A percentile compares a stretch with the other conserved stretches of the same genome.
These are phyloP conservation scores for Lutraria rhynchaena DNA, from an alignment of 1,140 invertebrate genomes.

Conservation along the genomic window DNA sequence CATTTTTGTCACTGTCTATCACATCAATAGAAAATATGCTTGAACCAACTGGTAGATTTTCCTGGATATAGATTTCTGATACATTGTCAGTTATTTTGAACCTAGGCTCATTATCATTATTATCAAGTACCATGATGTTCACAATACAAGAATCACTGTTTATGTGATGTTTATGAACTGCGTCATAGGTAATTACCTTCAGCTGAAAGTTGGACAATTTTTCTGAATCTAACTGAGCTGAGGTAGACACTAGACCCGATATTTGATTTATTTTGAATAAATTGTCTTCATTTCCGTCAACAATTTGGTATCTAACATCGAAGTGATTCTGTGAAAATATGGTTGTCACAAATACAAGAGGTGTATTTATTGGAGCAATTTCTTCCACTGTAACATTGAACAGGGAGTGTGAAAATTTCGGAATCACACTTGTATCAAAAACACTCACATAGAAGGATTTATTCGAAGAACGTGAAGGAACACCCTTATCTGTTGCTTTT, in stretches of 20 bases:
- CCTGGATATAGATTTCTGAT: conserved; percentile 84
- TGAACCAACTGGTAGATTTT: conserved; percentile 91
- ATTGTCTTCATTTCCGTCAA: conserved; percentile 76
- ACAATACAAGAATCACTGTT: conserved; percentile 86
- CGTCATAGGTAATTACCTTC: conserved; percentile 80
- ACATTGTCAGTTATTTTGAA: conserved; percentile 71
- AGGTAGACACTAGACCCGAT: conserved; percentile 94
- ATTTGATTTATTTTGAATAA: conserved; percentile 82
- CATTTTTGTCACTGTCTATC: conserved; percentile 93
- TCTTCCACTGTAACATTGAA: conserved; percentile 95
- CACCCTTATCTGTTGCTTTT: conserved; percentile 91
- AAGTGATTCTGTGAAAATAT: neutral
- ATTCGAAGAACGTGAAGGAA: conserved; percentile 85
- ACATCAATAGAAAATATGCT: conserved; percentile 92
- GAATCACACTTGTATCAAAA: conserved; percentile 92
- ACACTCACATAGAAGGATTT: conserved; percentile 84
- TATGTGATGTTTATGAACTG: conserved; percentile 91
- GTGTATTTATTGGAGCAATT: conserved; percentile 93
- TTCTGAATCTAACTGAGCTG: conserved; percentile 80
- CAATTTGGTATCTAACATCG: conserved; percentile 84
- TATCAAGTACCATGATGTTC: conserved; percentile 78
- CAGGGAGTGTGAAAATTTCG: conserved; percentile 93
- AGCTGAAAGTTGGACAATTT: conserved; percentile 61
- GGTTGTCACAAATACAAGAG: conserved; percentile 84
- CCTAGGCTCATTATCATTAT: conserved; percentile 80